Conservation (phyloP, 23 tunicate genomes). For the Diplosoma virens region DNA sequence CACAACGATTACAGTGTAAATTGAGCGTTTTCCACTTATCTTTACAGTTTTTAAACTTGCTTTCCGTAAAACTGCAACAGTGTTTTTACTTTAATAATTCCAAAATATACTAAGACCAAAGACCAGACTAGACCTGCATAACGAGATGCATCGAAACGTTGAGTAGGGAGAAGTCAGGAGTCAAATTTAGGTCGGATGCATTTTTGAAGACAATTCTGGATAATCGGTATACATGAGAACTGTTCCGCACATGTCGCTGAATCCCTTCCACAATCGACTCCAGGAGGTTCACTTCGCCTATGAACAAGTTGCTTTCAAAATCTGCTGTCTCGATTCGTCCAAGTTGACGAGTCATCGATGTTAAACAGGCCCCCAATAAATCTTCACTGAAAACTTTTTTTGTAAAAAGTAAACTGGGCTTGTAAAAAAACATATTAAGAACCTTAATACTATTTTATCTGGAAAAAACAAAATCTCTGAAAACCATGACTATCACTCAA, state of each 20-base stretch:
- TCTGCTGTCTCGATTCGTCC: too few relatives aligned
- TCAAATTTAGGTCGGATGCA: conserved; percentile 34
- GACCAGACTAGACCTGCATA: conserved; percentile 52
- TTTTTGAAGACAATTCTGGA: conserved; percentile 69
- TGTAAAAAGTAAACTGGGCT: too few relatives aligned
- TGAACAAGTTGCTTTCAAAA: background rate
- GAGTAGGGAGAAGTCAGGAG: conserved; percentile 54
- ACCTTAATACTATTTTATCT: too few relatives aligned
- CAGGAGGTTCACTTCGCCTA: conserved; percentile 72
- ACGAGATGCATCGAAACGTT: conserved; percentile 72
- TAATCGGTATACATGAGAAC: conserved; percentile 58
- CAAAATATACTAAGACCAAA: background rate
- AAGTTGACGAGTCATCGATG: too few relatives aligned
- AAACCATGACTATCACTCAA: background rate
- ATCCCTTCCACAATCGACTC: conserved; percentile 62
- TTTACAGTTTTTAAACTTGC: too few relatives aligned
- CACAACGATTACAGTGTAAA: too few relatives aligned
- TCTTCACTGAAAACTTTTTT: too few relatives aligned
- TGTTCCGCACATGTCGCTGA: conserved; percentile 50
- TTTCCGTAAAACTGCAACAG: background rate
- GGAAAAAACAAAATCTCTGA: too few relatives aligned
- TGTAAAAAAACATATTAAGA: too few relatives aligned
- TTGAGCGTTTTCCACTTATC: too few relatives aligned
- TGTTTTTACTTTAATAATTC: background rate
- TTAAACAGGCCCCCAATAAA: too few relatives aligned